Evolutionary conservation across 2,797 vertebrate genomes (phyloP).

Genomic region (Cottoperca gobio): DNA sequence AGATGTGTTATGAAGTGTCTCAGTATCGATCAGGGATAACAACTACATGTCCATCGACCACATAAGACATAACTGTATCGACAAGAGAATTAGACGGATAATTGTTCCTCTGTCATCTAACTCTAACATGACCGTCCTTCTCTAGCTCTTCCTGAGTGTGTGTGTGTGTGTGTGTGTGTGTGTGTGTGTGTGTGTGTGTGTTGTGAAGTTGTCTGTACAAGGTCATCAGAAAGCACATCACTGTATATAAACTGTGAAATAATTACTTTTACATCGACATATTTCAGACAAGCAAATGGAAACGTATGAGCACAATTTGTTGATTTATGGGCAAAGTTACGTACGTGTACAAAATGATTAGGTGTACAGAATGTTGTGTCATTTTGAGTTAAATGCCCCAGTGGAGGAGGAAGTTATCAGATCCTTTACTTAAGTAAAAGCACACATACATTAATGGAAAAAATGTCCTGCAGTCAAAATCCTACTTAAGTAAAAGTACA

Average conservation of each 20-base stretch:
- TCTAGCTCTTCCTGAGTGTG: conserved; percentile 7
- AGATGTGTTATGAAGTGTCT: conserved; percentile 91
- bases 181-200: conserved; percentile 4
- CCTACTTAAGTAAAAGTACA: not conserved
- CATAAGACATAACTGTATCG: conserved; percentile 89
- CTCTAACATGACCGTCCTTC: conserved; percentile 20
- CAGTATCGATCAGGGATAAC: conserved; percentile 90
- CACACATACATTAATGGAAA: not conserved
- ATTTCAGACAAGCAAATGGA: not conserved
- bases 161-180: conserved; percentile 13
- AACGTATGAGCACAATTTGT: not conserved
- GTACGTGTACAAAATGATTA: too few species aligned
- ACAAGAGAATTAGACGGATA: conserved; percentile 89
- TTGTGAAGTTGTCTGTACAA: not conserved
- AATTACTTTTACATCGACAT: not conserved
- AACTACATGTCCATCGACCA: conserved; percentile 80
- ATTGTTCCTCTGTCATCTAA: conserved; percentile 63
- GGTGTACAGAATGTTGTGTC: too few species aligned
- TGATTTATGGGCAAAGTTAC: not conserved
- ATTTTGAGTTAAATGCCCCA: not conserved
- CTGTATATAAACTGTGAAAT: not conserved
- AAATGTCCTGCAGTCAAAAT: not conserved
- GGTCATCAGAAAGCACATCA: not conserved
- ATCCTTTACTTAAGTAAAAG: not conserved
- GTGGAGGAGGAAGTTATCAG: not conserved